These are phyloP conservation scores for Megaptera novaeangliae DNA, from an alignment of 2,113 vertebrate genomes.

Conservation along the genomic window DNA sequence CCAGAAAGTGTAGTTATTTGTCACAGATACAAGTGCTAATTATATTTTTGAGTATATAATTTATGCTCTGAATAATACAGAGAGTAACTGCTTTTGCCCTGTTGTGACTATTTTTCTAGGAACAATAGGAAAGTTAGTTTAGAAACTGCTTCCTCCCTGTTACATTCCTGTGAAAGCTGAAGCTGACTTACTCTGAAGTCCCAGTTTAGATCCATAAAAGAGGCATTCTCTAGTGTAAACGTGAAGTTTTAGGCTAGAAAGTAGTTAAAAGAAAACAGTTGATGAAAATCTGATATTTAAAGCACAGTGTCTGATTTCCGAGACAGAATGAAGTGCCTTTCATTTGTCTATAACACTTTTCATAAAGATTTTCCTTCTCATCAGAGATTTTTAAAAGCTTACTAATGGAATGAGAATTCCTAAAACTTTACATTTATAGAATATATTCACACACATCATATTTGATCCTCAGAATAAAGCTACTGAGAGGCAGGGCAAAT, in stretches of 20 bases:
- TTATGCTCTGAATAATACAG: conserved; percentile 62
- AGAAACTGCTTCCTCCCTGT: conserved; percentile 37
- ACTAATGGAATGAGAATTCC: not conserved
- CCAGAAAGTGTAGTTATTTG: conserved; percentile 74
- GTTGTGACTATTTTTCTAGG: conserved; percentile 54
- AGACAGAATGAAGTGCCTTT: not conserved
- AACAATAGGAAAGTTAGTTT: conserved; percentile 30
- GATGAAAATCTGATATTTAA: not conserved
- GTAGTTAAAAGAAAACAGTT: not conserved
- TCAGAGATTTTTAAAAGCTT: not conserved
- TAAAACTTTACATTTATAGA: not conserved
- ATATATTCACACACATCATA: not conserved
- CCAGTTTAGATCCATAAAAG: not conserved
- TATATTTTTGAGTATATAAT: conserved; percentile 57
- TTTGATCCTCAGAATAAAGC: not conserved
- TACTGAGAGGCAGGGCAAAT: not conserved
- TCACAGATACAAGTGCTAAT: conserved; percentile 75
- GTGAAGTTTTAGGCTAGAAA: not conserved
- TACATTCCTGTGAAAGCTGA: not conserved
- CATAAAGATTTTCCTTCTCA: not conserved
- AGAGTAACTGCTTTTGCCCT: conserved; percentile 47
- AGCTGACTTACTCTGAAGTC: conserved; percentile 2
- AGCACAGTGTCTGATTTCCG: not conserved
- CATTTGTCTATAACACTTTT: not conserved
- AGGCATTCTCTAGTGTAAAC: not conserved